These are phyloP conservation scores for Enteromius thamalakanensis DNA, from an alignment of 2,797 vertebrate genomes.

Conservation along the genomic window DNA sequence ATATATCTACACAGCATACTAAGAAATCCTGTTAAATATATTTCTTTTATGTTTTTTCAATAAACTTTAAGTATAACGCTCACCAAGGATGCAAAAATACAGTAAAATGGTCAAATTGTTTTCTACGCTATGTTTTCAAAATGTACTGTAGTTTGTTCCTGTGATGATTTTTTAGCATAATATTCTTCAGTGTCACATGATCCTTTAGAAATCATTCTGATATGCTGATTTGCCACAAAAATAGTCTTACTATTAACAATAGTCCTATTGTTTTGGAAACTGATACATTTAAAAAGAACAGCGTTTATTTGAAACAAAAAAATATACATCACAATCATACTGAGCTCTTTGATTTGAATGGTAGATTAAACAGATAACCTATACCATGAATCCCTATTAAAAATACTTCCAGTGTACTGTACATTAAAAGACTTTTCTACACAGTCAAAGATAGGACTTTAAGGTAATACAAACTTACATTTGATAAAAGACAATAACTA, in stretches of 20 bases:
- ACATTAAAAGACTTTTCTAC: neutral
- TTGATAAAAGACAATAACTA: conserved; percentile 60
- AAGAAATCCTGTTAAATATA: neutral
- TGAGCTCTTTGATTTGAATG: neutral
- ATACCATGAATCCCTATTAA: neutral
- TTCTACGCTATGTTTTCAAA: neutral
- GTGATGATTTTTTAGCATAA: neutral
- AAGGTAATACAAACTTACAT: conserved; percentile 31
- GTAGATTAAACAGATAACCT: neutral
- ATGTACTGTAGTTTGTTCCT: neutral
- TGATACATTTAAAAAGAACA: neutral
- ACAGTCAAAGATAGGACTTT: neutral
- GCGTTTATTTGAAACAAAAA: neutral
- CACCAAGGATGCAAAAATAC: neutral
- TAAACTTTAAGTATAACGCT: neutral
- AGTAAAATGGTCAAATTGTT: too few species aligned
- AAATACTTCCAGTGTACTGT: neutral
- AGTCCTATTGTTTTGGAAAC: neutral
- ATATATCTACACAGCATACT: neutral
- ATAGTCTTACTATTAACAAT: too few species aligned
- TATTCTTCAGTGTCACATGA: neutral
- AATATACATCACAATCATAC: neutral
- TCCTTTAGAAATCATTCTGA: neutral
- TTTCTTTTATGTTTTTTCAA: neutral
- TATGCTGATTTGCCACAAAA: too few species aligned